Conservation (phyloP, 2,797 vertebrate species). For the Decapterus maruadsi region DNA sequence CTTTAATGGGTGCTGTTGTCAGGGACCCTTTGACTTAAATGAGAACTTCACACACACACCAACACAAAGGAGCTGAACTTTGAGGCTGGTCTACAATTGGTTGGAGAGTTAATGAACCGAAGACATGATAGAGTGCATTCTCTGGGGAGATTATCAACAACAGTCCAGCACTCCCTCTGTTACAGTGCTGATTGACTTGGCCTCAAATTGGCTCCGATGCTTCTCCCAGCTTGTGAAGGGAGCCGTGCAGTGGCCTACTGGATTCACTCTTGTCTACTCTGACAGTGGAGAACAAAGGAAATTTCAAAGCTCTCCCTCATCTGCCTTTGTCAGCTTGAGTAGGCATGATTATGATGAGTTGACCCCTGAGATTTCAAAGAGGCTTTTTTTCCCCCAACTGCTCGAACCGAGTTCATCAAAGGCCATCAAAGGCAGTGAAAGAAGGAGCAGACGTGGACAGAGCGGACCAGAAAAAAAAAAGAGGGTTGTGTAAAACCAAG, state of each 20-base stretch:
- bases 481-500: neutral
- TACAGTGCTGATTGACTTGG: constrained; percentile 72
- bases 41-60: constrained; percentile 48
- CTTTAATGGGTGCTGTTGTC: constrained; percentile 44
- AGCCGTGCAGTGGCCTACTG: constrained; percentile 39
- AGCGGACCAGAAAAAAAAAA: neutral
- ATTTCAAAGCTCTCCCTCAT: constrained; percentile 75
- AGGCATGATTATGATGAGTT: constrained; percentile 63
- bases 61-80: constrained; percentile 47
- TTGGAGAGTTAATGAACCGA: constrained; percentile 70
- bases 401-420: constrained; percentile 54
- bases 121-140: constrained; percentile 51
- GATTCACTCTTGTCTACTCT: constrained; percentile 61
- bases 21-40: constrained; percentile 61
- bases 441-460: constrained; percentile 14
- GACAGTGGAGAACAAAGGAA: constrained; percentile 74
- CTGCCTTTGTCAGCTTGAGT: constrained; percentile 66
- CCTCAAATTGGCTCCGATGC: constrained; percentile 72
- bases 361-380: constrained; percentile 58
- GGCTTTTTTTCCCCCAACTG: constrained; percentile 36
- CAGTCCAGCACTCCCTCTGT: constrained; percentile 52
- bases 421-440: constrained; percentile 46
- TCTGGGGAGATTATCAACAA: constrained; percentile 71
- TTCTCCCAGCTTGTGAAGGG: constrained; percentile 46
- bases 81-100: constrained; percentile 51